Conservation (phyloP, 2,888 invertebrate genomes). For the Anorthoa munda region DNA sequence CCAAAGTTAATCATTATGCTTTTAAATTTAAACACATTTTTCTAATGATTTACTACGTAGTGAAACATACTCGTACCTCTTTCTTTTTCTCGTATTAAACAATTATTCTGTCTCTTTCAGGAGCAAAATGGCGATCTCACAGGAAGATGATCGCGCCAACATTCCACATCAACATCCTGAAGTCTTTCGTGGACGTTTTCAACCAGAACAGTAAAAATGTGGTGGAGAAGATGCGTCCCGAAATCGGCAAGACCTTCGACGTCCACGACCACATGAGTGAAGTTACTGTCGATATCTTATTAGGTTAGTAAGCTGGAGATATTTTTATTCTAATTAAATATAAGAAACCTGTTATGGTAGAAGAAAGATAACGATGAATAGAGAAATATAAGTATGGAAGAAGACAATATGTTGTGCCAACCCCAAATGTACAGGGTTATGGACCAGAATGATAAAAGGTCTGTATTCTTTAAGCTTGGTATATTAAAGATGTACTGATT, state of each 20-base stretch:
- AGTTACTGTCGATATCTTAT: constrained; percentile 93
- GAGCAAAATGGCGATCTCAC: constrained; percentile 94
- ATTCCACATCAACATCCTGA: constrained; percentile 95
- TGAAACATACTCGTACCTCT: no score
- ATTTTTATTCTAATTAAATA: constrained; percentile 28
- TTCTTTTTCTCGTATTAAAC: not conserved
- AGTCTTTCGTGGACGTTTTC: constrained; percentile 94
- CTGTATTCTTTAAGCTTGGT: no score
- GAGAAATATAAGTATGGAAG: not conserved
- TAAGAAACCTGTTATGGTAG: not conserved
- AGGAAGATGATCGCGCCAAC: constrained; percentile 95
- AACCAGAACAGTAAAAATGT: constrained; percentile 93
- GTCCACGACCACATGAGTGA: constrained; percentile 94
- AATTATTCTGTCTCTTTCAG: constrained; percentile 74
- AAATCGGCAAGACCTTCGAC: constrained; percentile 92
- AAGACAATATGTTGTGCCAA: no score
- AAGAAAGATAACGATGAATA: not conserved
- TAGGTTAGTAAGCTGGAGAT: constrained; percentile 78
- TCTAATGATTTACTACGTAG: no score
- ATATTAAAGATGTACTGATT: no score
- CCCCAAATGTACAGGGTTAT: no score
- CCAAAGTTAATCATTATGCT: not conserved
- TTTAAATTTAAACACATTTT: not conserved
- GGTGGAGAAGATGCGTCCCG: constrained; percentile 91
- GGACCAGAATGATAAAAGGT: no score